Conservation (phyloP, 1,140 invertebrate genomes). For the Eupristina koningsbergeri region DNA sequence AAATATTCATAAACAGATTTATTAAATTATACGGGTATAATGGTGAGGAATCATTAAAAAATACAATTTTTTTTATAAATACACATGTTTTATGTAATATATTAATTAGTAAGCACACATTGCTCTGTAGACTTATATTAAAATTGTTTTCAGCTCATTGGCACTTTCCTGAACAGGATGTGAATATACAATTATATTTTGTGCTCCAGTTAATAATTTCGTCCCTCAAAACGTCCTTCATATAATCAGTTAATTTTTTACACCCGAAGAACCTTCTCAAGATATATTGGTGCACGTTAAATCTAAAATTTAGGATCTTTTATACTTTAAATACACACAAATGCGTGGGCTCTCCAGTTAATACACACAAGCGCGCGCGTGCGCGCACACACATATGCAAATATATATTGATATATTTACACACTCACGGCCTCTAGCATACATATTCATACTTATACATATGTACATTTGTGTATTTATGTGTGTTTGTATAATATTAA, state of each 20-base stretch:
- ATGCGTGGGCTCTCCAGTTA: no score
- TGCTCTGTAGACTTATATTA: conserved; percentile 55
- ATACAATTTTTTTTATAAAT: conserved; percentile 52
- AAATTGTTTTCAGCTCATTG: conserved; percentile 55
- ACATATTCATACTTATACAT: conserved; percentile 9
- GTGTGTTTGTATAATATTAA: conserved; percentile 49
- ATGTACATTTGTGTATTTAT: conserved; percentile 23
- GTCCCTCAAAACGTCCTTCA: conserved; percentile 7
- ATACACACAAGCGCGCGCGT: no score
- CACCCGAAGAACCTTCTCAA: conserved; percentile 37
- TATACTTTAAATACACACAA: conserved; percentile 10
- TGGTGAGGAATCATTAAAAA: no score
- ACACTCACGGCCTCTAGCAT: background rate
- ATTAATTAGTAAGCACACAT: conserved; percentile 59
- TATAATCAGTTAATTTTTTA: conserved; percentile 38
- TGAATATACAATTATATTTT: conserved; percentile 53
- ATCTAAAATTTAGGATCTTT: conserved; percentile 50
- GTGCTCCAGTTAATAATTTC: conserved; percentile 48
- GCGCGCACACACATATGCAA: background rate
- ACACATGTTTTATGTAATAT: conserved; percentile 53
- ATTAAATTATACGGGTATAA: no score
- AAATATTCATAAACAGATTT: no score
- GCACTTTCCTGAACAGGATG: conserved; percentile 54
- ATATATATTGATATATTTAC: background rate
- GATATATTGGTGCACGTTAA: conserved; percentile 51